A percentile compares a stretch with the other conserved stretches of the same genome.
phyloP scores from a whole-genome alignment of 2,113 vertebrate genomes.

The Coryphaenoides rupestris region DNA sequence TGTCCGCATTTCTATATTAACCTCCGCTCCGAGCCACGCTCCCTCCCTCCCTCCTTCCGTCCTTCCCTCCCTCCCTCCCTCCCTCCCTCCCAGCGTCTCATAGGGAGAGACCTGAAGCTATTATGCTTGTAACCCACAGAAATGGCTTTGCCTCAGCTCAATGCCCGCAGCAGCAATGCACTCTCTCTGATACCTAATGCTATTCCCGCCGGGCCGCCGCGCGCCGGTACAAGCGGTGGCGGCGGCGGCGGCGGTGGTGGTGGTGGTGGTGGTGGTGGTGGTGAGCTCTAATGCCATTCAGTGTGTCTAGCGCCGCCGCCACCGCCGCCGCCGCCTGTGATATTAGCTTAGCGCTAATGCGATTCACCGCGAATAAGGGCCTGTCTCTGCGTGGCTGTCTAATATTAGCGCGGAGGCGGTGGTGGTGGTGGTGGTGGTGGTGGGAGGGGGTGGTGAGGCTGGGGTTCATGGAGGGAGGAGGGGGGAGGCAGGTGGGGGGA shows the following conservation, averaged over 20 bases:
- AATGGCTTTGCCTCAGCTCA: constrained; percentile 41
- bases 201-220: constrained; percentile 54
- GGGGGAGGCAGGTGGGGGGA: constrained; percentile 20
- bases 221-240: too few relatives aligned
- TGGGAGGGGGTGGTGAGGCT: constrained; percentile 27
- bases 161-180: constrained; percentile 32
- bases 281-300: constrained; percentile 54
- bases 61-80: constrained; percentile 3
- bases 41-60: too few relatives aligned
- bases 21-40: not conserved
- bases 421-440: constrained; percentile 20
- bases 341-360: constrained; percentile 70
- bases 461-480: too few relatives aligned
- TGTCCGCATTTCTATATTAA: constrained; percentile 19
- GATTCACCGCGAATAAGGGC: constrained; percentile 62
- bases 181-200: constrained; percentile 48
- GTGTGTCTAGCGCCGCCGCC: constrained; percentile 52
- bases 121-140: constrained; percentile 46
- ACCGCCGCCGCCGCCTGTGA: constrained; percentile 67
- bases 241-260: too few relatives aligned
- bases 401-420: constrained; percentile 48
- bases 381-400: constrained; percentile 57
- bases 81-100: constrained; percentile 11
- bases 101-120: constrained; percentile 35
- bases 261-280: too few relatives aligned